phyloP scores from a whole-genome alignment of 1,140 invertebrate species.

The Drosophila murphyi region DNA sequence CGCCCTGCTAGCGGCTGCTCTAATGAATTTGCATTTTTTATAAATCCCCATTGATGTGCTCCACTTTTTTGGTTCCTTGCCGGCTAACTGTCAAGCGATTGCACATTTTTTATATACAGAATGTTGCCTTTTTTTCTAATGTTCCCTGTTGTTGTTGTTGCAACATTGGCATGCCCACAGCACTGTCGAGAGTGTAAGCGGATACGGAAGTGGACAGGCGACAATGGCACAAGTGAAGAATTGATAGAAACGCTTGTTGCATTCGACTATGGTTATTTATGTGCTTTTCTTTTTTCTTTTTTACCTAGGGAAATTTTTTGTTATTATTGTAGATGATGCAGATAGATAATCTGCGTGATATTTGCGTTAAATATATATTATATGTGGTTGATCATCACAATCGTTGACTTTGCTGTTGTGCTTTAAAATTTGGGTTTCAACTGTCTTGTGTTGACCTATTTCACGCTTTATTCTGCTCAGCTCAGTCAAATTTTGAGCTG shows the following conservation, averaged over 20 bases:
- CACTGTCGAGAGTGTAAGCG: constrained; percentile 34
- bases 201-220: constrained; percentile 29
- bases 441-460: background rate
- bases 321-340: too few relatives aligned
- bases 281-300: too few relatives aligned
- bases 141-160: constrained; percentile 12
- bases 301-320: too few relatives aligned
- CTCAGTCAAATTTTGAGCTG: constrained; percentile 37
- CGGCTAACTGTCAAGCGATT: constrained; percentile 52
- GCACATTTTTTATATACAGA: constrained; percentile 49
- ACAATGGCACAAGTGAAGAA: constrained; percentile 26
- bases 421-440: background rate
- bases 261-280: constrained; percentile 23
- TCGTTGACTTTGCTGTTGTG: background rate
- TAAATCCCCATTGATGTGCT: constrained; percentile 82
- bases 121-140: constrained; percentile 4
- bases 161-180: constrained; percentile 39
- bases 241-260: constrained; percentile 66
- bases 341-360: too few relatives aligned
- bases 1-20: constrained; percentile 47
- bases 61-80: constrained; percentile 52
- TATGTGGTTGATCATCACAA: background rate
- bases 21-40: constrained; percentile 83
- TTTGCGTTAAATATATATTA: background rate
- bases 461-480: constrained; percentile 9